Base-by-base conservation (phyloP, 2,888 invertebrate genomes). In the Odontocolon sp. region DNA sequence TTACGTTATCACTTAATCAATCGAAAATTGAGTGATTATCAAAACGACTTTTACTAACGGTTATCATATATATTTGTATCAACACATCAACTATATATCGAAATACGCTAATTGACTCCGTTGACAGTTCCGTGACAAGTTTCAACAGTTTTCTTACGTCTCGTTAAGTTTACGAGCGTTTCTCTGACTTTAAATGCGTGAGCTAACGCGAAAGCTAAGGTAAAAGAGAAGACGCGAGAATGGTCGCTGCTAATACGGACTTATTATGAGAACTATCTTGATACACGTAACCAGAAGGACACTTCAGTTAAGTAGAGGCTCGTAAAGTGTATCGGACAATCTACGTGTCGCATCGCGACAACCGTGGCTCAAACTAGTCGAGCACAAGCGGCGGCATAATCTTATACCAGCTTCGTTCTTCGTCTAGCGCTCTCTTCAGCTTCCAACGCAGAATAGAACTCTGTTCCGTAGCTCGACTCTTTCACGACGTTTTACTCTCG, bases 341-440 rank as follows among this genome's bases (percentile, higher is more conserved):
- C 88, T 87, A 85, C 87, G 79, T 87, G 85, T 88, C 86, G 84
- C 86, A 88, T 88, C 87, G 83, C 87, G 84, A 85, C 85, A 83
- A 84, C 83, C 82, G 83, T 72, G 80, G 79, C 84, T 85, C 85
- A 86, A 88, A 87, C 87, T 87, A 87, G 86, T 80, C 83, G 82
- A 86, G 28, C 31, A 16, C 54, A 16, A n/a, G n/a, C 31, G 14
- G 31, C 67, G 33, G 56, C 67, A 56, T 42, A 45, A 14, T 21
- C 33, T 33, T 40, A 40, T n/a, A 33, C 45, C 18, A 28, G 31
- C 21, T 42, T 31, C 42, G n/a, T 47, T 23, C 31, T 18, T 57
- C 61, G 31, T 59, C 66, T 36, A 21, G 4, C 21, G n/a, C n/a
- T n/a, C n/a, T n/a, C n/a, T n/a, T n/a, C n/a, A n/a, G n/a, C n/a